Evolutionary conservation across 35 echinoderm and acorn worm species (phyloP), one percentile per base, ranked within the genome.

Genomic region (Anneissia japonica): DNA sequence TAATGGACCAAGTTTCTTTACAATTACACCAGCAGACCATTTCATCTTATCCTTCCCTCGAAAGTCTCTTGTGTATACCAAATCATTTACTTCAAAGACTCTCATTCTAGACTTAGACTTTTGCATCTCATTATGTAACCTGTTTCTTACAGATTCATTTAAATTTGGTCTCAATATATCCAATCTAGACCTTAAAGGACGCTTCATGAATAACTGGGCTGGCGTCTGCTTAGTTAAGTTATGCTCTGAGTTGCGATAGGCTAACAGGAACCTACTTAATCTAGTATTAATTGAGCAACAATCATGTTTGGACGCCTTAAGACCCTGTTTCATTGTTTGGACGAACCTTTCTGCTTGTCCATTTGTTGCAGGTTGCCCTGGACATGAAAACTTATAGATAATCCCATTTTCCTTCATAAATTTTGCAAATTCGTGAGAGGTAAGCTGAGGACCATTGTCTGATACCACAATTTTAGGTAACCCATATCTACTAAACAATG

Each of bases 261-360:
- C 73, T 34, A 82, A 35, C 31, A 83, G 40, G n/a, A n/a, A n/a
- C n/a, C n/a, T n/a, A n/a, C n/a, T n/a, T n/a, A n/a, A n/a, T n/a
- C n/a, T n/a, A n/a, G n/a, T n/a, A n/a, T n/a, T n/a, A n/a, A n/a
- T n/a, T n/a, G n/a, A n/a, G n/a, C n/a, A n/a, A n/a, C n/a, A n/a
- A n/a, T n/a, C n/a, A n/a, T 74, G 38, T 37, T 46, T 80, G 30
- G 85, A 23, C n/a, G 85, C 30, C 13, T 35, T 26, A 13, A 89
- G 72, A 31, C 56, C 87, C 77, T 73, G 37, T 74, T 85, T 89
- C 34, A 89, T 10, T 30, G 87, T 40, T 76, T 89, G 46, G 11
- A 89, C 87, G 75, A 75, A 82, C 51, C 87, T 14, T 76, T 89
- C 87, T 36, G 81, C 81, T 26, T 83, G 81, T 29, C 87, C 87